Evolutionary conservation across 2,888 invertebrate species (phyloP), one percentile per base, ranked within the genome.

Genomic region (Drosophila niveifrons): DNA sequence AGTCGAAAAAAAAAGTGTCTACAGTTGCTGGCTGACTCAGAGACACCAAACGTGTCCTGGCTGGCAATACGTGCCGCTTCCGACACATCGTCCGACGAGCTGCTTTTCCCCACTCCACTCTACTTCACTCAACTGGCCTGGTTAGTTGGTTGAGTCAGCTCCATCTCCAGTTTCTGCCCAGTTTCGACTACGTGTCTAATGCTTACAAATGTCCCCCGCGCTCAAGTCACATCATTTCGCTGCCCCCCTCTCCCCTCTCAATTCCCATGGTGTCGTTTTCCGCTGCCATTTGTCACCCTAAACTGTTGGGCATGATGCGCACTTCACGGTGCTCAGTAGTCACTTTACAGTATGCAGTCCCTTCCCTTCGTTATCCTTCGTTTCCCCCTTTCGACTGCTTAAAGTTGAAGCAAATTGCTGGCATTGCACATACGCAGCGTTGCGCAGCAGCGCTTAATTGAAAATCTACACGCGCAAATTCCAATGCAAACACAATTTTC

Each of bases 401-500:
- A 58, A 57, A 66, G 39, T 23, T 52, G 31, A 15, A 43, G 10
- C 6, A 56, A 68, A 53, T 72, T 74, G 71, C 68, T 78, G 72
- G 68, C 74, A 67, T 78, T 80, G 83, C 83, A 76, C 83, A 83
- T 83, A 81, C 81, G 78, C 82, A 62, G 48, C 67, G 82, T 69
- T 69, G 66, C n/a, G 23, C 23, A 23, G 62, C 71, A 43, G 66
- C 62, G 69, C 66, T 72, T 82, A 82, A 82, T 82, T 82, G 81
- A 83, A 82, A 82, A 81, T 68, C 82, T 61, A 82, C 79, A 80
- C 69, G 70, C 72, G 77, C 64, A 75, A 82, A 79, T 82, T 82
- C 69, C 74, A 77, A 79, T 79, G 79, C 82, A 82, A 82, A 83
- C 79, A 75, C 34, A 66, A 79, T 78, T 58, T 62, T 65, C 64